Conservation (phyloP, 2,888 invertebrate species). For the Dusona sp. region DNA sequence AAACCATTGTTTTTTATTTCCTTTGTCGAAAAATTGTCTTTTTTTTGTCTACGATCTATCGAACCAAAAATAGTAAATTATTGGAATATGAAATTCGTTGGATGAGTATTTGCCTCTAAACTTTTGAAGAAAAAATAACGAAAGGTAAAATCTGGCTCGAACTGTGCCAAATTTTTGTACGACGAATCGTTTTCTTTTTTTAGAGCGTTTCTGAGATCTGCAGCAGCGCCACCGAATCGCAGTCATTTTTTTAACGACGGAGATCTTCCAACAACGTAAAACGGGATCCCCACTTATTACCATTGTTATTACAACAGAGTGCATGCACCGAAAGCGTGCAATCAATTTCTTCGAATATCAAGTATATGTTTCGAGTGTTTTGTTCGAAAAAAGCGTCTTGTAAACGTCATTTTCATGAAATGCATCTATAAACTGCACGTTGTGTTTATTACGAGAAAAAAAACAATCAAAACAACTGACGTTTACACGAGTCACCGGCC, state of each 20-base stretch:
- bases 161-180: not conserved
- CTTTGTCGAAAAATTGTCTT: not conserved
- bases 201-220: not conserved
- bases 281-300: slow-evolving; percentile 28
- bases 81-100: too few species aligned
- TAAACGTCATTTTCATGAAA: not conserved
- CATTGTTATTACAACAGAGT: slow-evolving; percentile 6
- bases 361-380: slow-evolving; percentile 5
- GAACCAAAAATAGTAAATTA: not conserved
- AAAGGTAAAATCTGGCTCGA: not conserved
- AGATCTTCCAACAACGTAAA: not conserved
- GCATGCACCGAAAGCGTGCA: not conserved
- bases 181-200: slow-evolving; percentile 4
- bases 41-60: not conserved
- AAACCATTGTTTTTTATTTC: not conserved
- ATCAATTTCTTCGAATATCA: slow-evolving; percentile 5
- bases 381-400: not conserved
- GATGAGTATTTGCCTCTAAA: not conserved
- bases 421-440: not conserved
- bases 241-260: not conserved
- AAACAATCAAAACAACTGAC: slow-evolving; percentile 18
- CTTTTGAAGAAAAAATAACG: not conserved
- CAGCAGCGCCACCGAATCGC: not conserved
- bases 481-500: slow-evolving; percentile 32
- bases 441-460: slow-evolving; percentile 15